Evolutionary conservation across 2,888 invertebrate genomes (phyloP), one percentile per base, ranked within the genome.

Genomic region (Pristionchus japonicus): DNA sequence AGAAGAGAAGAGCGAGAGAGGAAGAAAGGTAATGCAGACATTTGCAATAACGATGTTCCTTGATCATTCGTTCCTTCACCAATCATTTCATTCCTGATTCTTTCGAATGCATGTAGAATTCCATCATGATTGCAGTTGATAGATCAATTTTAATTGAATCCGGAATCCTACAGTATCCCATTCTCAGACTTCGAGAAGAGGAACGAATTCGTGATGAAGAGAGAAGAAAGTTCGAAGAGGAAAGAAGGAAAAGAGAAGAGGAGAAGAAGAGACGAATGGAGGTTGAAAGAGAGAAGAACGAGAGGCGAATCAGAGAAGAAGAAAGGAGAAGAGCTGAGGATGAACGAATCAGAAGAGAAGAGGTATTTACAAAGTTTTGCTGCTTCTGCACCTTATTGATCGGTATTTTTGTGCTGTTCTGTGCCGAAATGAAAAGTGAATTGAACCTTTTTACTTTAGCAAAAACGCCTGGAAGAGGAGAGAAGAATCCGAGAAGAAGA

Each of bases 401-500:
- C 11, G 83, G 3, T 49, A n/a, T n/a, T n/a, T n/a, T n/a, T n/a
- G n/a, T n/a, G n/a, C n/a, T n/a, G n/a, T n/a, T n/a, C n/a, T n/a
- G n/a, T n/a, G 34, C 4, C 6, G 31, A 80, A 40, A 40, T 34
- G 43, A 15, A 80, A 34, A 80, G 15, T 34, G 31, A 70, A 3
- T 34, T 15, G 4, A 34, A n/a, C 37, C 34, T 37, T 20, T 23
- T 77, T 77, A n/a, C n/a, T n/a, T n/a, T 40, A 61, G 84, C 31
- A 82, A 52, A 34, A 61, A 40, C 31, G 61, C 20, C 40, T 84
- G 4, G 86, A 86, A 23, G 86, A 86, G 31, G 70, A 86, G 31
- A 3, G 86, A 47, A 17, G 86, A 49, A 86, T 86, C 15, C 15
- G 86, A 34, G 86, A 86, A 23, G 86, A 86, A 86, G 70, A 86